A percentile compares a stretch with the other conserved stretches of the same genome.
These are phyloP conservation scores for Aplysina aerophoba DNA, from an alignment of 37 sponge, comb jelly and placozoan species.

Conservation along the genomic window DNA sequence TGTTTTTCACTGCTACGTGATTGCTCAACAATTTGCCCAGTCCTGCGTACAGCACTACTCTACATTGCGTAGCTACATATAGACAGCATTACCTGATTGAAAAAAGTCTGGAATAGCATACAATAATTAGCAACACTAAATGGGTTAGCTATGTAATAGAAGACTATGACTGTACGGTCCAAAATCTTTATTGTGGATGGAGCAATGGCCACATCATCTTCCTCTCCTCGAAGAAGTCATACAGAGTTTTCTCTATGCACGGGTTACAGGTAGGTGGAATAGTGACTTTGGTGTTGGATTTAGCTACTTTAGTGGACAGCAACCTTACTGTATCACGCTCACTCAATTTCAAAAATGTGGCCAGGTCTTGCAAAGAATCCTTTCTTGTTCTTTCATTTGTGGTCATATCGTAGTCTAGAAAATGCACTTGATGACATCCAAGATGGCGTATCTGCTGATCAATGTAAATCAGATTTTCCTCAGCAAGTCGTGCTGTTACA, in stretches of 20 bases:
- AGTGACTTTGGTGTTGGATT: not conserved
- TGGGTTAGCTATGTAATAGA: too few relatives aligned
- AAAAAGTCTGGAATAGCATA: too few relatives aligned
- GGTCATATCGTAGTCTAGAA: not conserved
- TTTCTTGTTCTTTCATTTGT: not conserved
- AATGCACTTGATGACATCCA: slow-evolving; percentile 24
- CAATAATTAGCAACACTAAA: too few relatives aligned
- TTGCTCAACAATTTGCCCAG: too few relatives aligned
- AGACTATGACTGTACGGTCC: too few relatives aligned
- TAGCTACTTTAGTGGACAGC: not conserved
- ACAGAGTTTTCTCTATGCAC: not conserved
- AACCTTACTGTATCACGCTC: not conserved
- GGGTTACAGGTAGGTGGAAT: slow-evolving; percentile 7
- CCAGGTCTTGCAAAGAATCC: not conserved
- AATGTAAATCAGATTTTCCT: slow-evolving; percentile 4
- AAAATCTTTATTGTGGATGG: too few relatives aligned
- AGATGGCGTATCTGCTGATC: slow-evolving; percentile 12
- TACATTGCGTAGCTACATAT: too few relatives aligned
- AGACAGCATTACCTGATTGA: too few relatives aligned
- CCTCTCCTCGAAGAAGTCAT: slow-evolving; percentile 33
- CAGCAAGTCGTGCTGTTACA: not conserved
- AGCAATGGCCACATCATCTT: slow-evolving; percentile 33
- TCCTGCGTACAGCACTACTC: too few relatives aligned
- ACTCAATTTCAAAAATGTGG: not conserved
- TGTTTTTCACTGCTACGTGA: too few relatives aligned